Base-by-base conservation (phyloP, 2,888 invertebrate species). In the Schrankia costaestrigalis region DNA sequence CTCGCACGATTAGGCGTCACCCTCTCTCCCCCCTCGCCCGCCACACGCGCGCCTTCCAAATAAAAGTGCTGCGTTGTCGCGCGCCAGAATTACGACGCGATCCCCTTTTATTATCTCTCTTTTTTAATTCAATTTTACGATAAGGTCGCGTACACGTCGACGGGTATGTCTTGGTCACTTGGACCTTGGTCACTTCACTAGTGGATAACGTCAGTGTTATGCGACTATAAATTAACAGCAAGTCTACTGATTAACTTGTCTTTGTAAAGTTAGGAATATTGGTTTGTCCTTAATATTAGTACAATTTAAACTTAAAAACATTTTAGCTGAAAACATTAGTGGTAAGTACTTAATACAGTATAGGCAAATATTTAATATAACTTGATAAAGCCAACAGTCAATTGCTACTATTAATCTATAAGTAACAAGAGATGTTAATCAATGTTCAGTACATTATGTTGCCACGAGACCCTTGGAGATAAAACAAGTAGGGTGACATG, bases 101-200 rank as follows among this genome's bases (percentile, higher is more conserved):
- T 74, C 73, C 73, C 74, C 73, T 83, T 85, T 83, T 85, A 78
- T 80, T 82, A 78, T 83, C 72, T 78, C 63, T 76, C 73, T 84
- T 85, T 85, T 85, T 86, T 78, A 82, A 84, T 86, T 85, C 82
- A 80, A 80, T 85, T 84, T 83, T 81, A 84, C 77, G 81, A 84
- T 85, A 80, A 83, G 71, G 77, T 59, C 53, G 60, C 64, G 58
- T 71, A 56, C 32, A 59, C 67, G 54, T 40, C 46, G 71, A 64
- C 64, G 52, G 44, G 56, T 36, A 29, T 15, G 21, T 64, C 56
- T 73, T 72, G 64, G 57, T 58, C 51, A 44, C 26, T 46, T 21
- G 24, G 23, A n/a, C 22, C n/a, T n/a, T n/a, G n/a, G n/a, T n/a
- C n/a, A n/a, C n/a, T 31, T 30, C 35, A 18, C 34, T 18, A 11